Percentiles rank a stretch among this genome's conserved stretches.
Conservation (phyloP, 2,113 vertebrate genomes). For the Sardina pilchardus region DNA sequence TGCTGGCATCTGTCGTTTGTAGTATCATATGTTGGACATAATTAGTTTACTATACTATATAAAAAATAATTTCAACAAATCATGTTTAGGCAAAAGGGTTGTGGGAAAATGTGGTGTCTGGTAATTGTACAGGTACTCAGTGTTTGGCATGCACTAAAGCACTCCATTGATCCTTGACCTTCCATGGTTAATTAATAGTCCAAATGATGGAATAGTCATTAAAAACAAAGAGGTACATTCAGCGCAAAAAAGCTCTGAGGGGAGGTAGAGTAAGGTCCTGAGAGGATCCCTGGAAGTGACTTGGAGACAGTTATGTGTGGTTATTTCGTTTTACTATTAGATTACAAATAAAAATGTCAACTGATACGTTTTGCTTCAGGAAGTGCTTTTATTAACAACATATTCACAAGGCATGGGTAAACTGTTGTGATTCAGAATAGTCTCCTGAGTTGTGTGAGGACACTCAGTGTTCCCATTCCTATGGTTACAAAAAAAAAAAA, state of each 20-base stretch:
- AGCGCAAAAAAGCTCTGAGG: not conserved
- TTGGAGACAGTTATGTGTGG: too few species aligned
- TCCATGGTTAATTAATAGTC: constrained; percentile 16
- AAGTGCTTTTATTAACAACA: not conserved
- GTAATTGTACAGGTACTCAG: not conserved
- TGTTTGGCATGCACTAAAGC: not conserved
- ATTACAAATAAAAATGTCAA: not conserved
- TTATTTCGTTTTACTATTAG: too few species aligned
- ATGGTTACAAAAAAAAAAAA: not conserved
- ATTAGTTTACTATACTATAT: too few species aligned
- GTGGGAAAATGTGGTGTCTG: not conserved
- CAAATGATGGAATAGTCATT: not conserved
- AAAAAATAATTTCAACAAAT: too few species aligned
- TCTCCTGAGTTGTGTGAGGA: not conserved
- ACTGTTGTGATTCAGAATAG: not conserved
- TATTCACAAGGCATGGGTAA: not conserved
- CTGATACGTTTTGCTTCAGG: not conserved
- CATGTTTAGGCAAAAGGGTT: not conserved
- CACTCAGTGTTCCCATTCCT: not conserved
- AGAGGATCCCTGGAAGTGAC: not conserved
- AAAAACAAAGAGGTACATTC: not conserved
- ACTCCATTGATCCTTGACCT: not conserved
- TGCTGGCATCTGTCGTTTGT: too few species aligned
- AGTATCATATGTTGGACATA: too few species aligned
- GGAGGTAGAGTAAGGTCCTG: not conserved